These are phyloP conservation scores for Hirudo medicinalis DNA, from an alignment of 1,140 invertebrate genomes.

Conservation along the genomic window DNA sequence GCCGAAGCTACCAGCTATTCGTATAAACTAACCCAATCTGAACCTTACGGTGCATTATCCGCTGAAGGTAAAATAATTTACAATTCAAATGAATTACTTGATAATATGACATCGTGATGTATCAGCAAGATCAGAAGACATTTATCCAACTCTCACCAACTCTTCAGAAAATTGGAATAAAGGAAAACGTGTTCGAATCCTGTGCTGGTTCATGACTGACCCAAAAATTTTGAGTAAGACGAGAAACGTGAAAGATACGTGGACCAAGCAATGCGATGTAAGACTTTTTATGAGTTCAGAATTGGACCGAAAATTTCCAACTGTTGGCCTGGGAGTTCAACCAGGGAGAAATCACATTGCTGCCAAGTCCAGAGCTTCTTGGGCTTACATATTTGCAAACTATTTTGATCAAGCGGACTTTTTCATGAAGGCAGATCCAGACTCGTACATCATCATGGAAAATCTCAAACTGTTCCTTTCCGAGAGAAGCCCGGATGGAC, in stretches of 20 bases:
- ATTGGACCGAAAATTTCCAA: constrained; percentile 29
- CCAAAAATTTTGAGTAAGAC: neutral
- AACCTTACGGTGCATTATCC: too few relatives aligned
- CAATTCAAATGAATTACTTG: too few relatives aligned
- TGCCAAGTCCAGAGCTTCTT: constrained; percentile 10
- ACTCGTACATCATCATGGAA: neutral
- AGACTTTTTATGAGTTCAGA: constrained; percentile 33
- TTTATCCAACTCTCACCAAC: too few relatives aligned
- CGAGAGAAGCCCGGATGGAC: neutral
- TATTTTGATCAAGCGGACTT: constrained; percentile 9
- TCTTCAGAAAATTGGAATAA: neutral
- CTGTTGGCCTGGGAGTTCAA: constrained; percentile 25
- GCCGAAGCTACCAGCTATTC: too few relatives aligned
- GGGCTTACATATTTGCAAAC: constrained; percentile 9
- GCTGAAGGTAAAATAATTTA: too few relatives aligned
- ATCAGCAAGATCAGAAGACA: too few relatives aligned
- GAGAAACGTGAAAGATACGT: constrained; percentile 10
- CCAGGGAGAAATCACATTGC: constrained; percentile 30
- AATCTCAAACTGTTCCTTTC: neutral
- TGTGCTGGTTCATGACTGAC: constrained; percentile 14
- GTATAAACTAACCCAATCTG: too few relatives aligned
- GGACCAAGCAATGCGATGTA: constrained; percentile 13
- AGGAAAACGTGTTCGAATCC: neutral
- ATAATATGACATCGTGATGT: too few relatives aligned
- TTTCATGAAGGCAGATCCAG: constrained; percentile 16